Base-by-base conservation (phyloP, 53 echinoderm and acorn worm species). In the Hippasteria phrygiana region DNA sequence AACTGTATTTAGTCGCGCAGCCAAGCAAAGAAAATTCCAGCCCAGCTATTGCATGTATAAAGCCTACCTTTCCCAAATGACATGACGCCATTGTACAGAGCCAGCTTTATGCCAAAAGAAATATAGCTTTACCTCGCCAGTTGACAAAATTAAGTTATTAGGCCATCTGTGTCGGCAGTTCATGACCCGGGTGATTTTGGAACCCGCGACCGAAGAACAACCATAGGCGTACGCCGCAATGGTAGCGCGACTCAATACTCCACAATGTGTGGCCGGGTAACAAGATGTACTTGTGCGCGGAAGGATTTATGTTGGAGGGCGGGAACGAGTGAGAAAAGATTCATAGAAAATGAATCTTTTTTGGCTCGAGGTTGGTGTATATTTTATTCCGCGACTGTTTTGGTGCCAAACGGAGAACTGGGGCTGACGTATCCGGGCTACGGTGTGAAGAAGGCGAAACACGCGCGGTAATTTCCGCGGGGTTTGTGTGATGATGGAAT, bases 281-380 rank as follows among this genome's bases (percentile, higher is more conserved):
- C 81, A 81, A 81, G 81, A 81, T 81, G 81, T 81, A 81, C 81
- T 81, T 81, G 56, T 65, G 40, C 45, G 81, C 4, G 81, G 65
- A 81, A 65, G 81, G 81, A 81, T 81, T 81, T 81, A 81, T 81
- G 63, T 81, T 14, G 43, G 32, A 31, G 81, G 66, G 81, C 38
- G 29, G 81, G 29, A 64, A 3, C 63, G 7, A 5, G 66, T 28
- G 64, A 81, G 66, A 81, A 34, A 42, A 81, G 75, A 75, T 75
- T 75, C 75, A 75, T 75, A 75, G 34, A 64, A 43, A 66, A 45
- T 31, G 27, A 28, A 42, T 7, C 41, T 59, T 32, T 18, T 42
- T 20, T 14, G 13, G 40, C 35, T 72, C 2, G 72, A 72, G 35
- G 2, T 72, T 24, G 42, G 75, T 48, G 75, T 50, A 55, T 78